Conservation (phyloP, 2,113 vertebrate species). For the Hystrix brachyura region DNA sequence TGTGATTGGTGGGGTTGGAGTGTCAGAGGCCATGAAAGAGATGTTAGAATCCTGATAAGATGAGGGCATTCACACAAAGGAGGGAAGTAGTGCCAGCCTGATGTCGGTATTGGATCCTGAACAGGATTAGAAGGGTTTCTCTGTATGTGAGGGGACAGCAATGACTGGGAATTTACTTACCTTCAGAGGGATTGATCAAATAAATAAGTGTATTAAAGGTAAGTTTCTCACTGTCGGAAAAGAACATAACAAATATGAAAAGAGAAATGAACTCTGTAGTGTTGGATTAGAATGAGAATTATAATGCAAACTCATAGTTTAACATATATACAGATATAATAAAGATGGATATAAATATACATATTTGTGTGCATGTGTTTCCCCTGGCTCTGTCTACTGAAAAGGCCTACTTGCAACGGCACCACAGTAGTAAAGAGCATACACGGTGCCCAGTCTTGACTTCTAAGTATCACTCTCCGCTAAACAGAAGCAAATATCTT, state of each 20-base stretch:
- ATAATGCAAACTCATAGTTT: neutral
- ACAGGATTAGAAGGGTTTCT: conserved; percentile 18
- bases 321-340: neutral
- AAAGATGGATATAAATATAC: neutral
- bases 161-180: neutral
- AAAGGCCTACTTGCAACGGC: neutral
- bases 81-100: neutral
- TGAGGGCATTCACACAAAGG: neutral
- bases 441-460: neutral
- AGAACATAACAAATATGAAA: conserved; percentile 18
- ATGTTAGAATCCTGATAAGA: neutral
- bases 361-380: neutral
- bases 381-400: neutral
- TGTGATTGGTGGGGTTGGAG: neutral
- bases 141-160: neutral
- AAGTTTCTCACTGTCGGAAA: conserved; percentile 30
- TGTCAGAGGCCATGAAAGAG: neutral
- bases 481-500: neutral
- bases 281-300: neutral
- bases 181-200: neutral
- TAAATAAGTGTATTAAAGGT: neutral
- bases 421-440: neutral
- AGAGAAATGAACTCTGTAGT: conserved; percentile 27
- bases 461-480: conserved; percentile 24
- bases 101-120: neutral